Evolutionary conservation across 2,113 vertebrate species (phyloP).

Genomic region (Albula glossodonta): DNA sequence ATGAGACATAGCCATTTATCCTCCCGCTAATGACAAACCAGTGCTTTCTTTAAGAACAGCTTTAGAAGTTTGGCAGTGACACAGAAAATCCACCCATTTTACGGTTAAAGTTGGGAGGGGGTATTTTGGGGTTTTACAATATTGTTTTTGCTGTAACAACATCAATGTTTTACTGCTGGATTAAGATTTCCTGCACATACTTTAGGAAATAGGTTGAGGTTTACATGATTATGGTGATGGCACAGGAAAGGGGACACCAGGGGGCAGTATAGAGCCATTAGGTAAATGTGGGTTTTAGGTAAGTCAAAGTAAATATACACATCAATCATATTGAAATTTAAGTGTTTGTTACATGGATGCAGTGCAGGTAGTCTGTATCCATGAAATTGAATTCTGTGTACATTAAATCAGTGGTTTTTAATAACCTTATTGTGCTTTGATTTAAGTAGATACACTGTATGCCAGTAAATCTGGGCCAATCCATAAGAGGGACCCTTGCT

Average conservation of each 20-base stretch:
- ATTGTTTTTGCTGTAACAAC: conserved; percentile 46
- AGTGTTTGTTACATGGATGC: not conserved
- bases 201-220: not conserved
- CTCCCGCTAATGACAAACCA: conserved; percentile 55
- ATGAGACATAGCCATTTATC: conserved; percentile 46
- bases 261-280: conserved; percentile 54
- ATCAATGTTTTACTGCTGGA: conserved; percentile 34
- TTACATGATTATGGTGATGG: not conserved
- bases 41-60: conserved; percentile 41
- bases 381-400: not conserved
- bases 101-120: conserved; percentile 50
- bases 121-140: conserved; percentile 44
- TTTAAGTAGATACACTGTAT: not conserved
- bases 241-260: conserved; percentile 45
- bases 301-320: not conserved
- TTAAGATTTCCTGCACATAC: conserved; percentile 14
- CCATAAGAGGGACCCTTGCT: not conserved
- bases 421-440: not conserved
- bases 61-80: conserved; percentile 62
- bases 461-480: not conserved
- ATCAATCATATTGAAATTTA: not conserved
- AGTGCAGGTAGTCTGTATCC: not conserved
- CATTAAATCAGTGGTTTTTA: not conserved
- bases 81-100: conserved; percentile 53
- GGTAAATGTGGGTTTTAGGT: not conserved